Base-by-base conservation (phyloP, 1,140 invertebrate genomes). In the Saccostrea echinata region DNA sequence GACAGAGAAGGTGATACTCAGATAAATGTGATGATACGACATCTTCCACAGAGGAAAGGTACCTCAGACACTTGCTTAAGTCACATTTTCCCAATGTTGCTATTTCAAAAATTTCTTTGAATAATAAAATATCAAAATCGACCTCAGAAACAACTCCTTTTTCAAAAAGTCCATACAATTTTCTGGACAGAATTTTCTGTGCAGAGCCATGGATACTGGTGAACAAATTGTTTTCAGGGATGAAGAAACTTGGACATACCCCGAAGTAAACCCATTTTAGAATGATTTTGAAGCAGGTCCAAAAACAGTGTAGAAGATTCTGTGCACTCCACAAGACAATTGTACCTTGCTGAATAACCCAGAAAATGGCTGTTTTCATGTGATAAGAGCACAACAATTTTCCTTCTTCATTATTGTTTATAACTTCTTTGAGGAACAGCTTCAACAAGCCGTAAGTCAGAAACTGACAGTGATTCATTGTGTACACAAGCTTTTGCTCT, bases 391-490 rank as follows among this genome's bases (percentile, higher is more conserved):
- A 61, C 24, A 84, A 12, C 12, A 64, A 30, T 16, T 64, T 53
- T 33, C 24, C 55, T 24, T 27, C 57, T 11, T 24, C 3, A 33
- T 81, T 11, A 9, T 52, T 52, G 21, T 85, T 83, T 27, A 88
- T 30, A 21, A 82, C 33, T 43, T 85, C 55, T 30, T 83, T 88
- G 13, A 85, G 43, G 43, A 85, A 52, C 11, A 84, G n/a, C 27
- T 84, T 84, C 30, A 84, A 30, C 18, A 84, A 64, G 12, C 84
- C 84, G n/a, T 84, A 84, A 4, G 27, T 35, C 18, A 84, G n/a
- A 84, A 84, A 84, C 57, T 84, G 84, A 64, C 52, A 61, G 30
- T 84, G 84, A 84, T 84, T 84, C 84, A 84, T 57, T 13, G 52
- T 16, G 55, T 84, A 64, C 13, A 84, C 35, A 52, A 84, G 55